Conservation (phyloP, 2,113 vertebrate genomes). For the Neolamprologus modestus region DNA sequence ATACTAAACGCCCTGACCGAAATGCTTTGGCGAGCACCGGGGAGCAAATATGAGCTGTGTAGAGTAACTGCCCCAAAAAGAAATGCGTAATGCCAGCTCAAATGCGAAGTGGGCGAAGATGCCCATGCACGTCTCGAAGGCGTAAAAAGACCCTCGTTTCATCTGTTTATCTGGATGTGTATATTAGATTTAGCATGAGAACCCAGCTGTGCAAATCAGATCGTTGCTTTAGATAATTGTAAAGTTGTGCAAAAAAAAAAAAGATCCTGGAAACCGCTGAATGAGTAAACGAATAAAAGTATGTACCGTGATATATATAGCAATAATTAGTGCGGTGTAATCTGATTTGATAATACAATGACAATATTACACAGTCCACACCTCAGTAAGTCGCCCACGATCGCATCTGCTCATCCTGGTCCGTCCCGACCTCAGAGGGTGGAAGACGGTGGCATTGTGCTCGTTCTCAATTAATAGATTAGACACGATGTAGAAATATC, state of each 20-base stretch:
- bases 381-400: neutral
- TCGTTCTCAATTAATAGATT: neutral
- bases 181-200: neutral
- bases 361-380: neutral
- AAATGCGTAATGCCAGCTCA: neutral
- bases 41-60: neutral
- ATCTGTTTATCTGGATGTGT: neutral
- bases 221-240: neutral
- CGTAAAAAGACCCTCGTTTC: neutral
- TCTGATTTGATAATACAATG: neutral
- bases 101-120: neutral
- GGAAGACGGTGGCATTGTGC: neutral
- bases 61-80: neutral
- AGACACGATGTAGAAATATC: neutral
- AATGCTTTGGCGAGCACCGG: neutral
- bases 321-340: neutral
- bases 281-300: neutral
- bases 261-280: neutral
- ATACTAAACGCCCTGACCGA: neutral
- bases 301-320: neutral
- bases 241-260: neutral
- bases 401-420: neutral
- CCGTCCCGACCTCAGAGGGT: neutral
- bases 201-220: neutral
- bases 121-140: neutral